Evolutionary conservation across 2,797 vertebrate species (phyloP).

Genomic region (Hoplostethus mediterraneus): DNA sequence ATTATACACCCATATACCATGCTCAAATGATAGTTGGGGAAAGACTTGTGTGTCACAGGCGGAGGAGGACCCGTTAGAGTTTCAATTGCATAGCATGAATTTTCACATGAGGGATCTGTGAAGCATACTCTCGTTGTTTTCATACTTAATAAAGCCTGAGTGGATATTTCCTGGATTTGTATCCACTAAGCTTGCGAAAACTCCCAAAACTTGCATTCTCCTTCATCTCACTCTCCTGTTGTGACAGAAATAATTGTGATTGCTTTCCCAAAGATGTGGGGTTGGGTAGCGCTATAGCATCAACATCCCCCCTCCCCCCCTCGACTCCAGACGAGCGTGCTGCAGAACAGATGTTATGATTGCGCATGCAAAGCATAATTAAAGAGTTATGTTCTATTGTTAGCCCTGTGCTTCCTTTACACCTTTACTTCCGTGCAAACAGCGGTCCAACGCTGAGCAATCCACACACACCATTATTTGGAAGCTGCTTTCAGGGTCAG

Average conservation of each 20-base stretch:
- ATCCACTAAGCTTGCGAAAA: conserved; percentile 24
- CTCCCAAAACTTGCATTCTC: conserved; percentile 22
- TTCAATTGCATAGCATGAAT: conserved; percentile 79
- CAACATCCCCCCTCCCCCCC: too few species aligned
- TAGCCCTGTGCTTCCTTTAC: conserved; percentile 72
- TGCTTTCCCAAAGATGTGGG: too few species aligned
- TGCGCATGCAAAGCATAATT: conserved; percentile 29
- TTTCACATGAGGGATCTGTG: conserved; percentile 63
- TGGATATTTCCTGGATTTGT: conserved; percentile 26
- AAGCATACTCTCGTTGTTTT: conserved; percentile 53
- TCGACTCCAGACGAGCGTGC: not conserved
- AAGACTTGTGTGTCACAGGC: conserved; percentile 8
- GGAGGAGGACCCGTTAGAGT: conserved; percentile 47
- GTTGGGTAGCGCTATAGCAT: too few species aligned
- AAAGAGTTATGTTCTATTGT: conserved; percentile 25
- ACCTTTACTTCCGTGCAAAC: conserved; percentile 53
- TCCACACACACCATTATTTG: conserved; percentile 22
- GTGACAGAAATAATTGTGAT: too few species aligned
- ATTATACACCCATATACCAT: not conserved
- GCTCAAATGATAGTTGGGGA: conserved; percentile 3
- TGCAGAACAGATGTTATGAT: conserved; percentile 4
- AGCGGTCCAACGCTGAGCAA: conserved; percentile 36
- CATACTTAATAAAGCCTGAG: conserved; percentile 42
- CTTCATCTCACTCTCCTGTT: not conserved
- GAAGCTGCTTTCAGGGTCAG: conserved; percentile 33